Evolutionary conservation across 92 coral and sea anemone species (phyloP).

Genomic region (Siderastrea siderea): DNA sequence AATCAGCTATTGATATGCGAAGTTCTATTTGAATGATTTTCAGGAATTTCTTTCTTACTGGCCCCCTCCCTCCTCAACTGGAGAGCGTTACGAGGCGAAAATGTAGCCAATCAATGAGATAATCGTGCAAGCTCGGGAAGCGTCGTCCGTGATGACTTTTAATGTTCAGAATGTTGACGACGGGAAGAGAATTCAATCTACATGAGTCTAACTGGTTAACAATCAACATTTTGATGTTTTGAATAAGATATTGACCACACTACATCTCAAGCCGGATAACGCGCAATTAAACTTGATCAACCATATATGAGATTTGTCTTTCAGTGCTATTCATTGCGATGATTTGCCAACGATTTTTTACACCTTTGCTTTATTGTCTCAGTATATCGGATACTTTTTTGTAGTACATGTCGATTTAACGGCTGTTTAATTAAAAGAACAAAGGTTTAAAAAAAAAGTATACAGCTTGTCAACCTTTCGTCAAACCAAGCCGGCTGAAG

Average conservation of each 20-base stretch:
- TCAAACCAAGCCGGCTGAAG: too few species aligned
- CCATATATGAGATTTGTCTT: background rate
- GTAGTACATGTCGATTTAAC: background rate
- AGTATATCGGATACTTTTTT: too few species aligned
- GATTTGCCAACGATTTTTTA: background rate
- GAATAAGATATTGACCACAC: background rate
- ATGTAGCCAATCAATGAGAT: background rate
- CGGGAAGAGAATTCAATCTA: too few species aligned
- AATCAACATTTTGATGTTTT: too few species aligned
- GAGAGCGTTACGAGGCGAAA: background rate
- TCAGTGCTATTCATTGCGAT: background rate
- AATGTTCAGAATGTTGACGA: background rate
- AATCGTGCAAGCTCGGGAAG: background rate
- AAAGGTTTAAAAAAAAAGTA: too few species aligned
- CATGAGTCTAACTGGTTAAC: too few species aligned
- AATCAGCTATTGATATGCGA: background rate
- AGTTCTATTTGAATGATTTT: background rate
- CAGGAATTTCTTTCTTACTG: constrained; percentile 8
- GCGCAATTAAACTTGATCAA: background rate
- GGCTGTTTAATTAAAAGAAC: background rate
- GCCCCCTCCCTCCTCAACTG: background rate
- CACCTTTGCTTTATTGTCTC: background rate
- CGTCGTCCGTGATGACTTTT: background rate
- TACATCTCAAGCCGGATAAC: background rate
- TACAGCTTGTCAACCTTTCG: too few species aligned